phyloP scores from a whole-genome alignment of 2,113 vertebrate genomes.

The Cyprinus carpio region DNA sequence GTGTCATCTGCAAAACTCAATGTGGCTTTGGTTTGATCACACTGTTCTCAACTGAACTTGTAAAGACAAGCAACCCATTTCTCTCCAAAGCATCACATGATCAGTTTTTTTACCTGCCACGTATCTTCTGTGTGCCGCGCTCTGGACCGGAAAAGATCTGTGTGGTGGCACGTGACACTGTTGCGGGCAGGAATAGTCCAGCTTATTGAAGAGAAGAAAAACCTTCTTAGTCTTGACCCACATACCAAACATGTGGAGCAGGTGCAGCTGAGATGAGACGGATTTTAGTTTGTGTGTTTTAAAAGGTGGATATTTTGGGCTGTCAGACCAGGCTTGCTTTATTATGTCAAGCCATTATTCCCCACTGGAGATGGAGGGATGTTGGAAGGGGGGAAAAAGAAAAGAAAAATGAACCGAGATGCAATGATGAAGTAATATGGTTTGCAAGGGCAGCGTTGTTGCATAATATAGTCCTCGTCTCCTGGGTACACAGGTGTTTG shows the following conservation, averaged over 20 bases:
- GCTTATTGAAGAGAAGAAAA: conserved; percentile 67
- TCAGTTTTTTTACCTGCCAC: too few relatives aligned
- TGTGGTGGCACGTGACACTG: conserved; percentile 51
- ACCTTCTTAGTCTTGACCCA: conserved; percentile 70
- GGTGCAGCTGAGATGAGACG: conserved; percentile 38
- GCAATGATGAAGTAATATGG: conserved; percentile 48
- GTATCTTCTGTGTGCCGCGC: conserved; percentile 56
- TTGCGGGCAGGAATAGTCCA: conserved; percentile 68
- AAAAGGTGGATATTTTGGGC: conserved; percentile 41
- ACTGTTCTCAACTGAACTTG: background rate
- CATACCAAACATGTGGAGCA: conserved; percentile 64
- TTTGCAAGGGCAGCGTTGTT: conserved; percentile 44
- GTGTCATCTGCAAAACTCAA: background rate
- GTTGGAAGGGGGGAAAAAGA: background rate
- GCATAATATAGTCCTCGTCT: conserved; percentile 33
- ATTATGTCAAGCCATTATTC: conserved; percentile 11
- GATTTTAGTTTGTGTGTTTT: conserved; percentile 10
- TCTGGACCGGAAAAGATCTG: conserved; percentile 61
- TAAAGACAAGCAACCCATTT: background rate
- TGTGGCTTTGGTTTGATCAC: conserved; percentile 13
- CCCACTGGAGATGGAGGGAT: conserved; percentile 1
- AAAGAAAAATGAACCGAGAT: conserved; percentile 27
- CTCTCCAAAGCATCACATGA: background rate
- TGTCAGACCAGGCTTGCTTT: conserved; percentile 21
- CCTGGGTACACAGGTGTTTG: conserved; percentile 23